phyloP scores from a whole-genome alignment of 2,797 vertebrate species.

The Sebastes diploproa region DNA sequence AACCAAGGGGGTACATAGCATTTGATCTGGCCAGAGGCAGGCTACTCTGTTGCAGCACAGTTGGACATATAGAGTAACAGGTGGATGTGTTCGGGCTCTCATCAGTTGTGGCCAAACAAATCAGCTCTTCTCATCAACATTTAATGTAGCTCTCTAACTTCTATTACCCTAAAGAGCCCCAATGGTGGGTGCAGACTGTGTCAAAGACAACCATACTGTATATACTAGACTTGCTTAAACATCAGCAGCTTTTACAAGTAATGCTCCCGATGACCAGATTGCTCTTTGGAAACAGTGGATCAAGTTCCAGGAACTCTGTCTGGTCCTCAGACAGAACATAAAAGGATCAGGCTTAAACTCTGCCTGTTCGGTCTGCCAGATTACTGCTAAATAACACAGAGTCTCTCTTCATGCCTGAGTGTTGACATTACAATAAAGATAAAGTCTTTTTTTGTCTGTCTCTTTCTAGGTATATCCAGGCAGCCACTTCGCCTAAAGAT shows the following conservation, averaged over 20 bases:
- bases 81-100: too few relatives aligned
- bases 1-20: neutral
- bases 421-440: neutral
- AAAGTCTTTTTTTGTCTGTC: neutral
- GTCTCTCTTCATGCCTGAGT: neutral
- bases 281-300: neutral
- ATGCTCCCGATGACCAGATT: neutral
- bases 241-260: too few relatives aligned
- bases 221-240: too few relatives aligned
- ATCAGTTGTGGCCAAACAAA: neutral
- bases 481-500: conserved; percentile 95
- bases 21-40: too few relatives aligned
- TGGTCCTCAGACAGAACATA: conserved; percentile 24
- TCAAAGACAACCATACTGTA: too few relatives aligned
- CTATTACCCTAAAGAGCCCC: too few relatives aligned
- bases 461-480: conserved; percentile 92
- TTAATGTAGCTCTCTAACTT: too few relatives aligned
- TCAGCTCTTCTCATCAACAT: too few relatives aligned
- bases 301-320: conserved; percentile 19
- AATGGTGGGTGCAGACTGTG: too few relatives aligned
- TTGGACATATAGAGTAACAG: too few relatives aligned
- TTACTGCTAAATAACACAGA: neutral
- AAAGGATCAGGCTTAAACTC: conserved; percentile 60
- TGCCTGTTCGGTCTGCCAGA: neutral
- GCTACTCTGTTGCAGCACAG: too few relatives aligned